phyloP scores from a whole-genome alignment of 2,113 vertebrate species.

The Caloenas nicobarica region DNA sequence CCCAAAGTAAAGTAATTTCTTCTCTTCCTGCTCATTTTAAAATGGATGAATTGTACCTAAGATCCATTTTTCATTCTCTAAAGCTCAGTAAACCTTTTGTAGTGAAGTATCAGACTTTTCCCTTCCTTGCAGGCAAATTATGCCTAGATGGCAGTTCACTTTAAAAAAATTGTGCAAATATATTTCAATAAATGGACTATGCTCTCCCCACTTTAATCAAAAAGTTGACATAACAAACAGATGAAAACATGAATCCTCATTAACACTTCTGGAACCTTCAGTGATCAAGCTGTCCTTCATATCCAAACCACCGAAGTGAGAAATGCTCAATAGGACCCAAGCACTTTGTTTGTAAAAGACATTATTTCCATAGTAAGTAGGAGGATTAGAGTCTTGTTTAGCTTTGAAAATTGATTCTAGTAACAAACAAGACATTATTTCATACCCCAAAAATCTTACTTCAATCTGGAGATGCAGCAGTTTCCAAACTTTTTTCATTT shows the following conservation, averaged over 20 bases:
- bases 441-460: background rate
- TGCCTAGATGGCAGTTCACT: background rate
- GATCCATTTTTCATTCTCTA: background rate
- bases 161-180: background rate
- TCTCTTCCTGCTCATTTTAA: background rate
- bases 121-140: background rate
- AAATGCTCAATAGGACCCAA: background rate
- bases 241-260: background rate
- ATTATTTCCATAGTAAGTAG: background rate
- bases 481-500: background rate
- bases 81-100: background rate
- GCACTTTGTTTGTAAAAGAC: background rate
- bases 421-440: background rate
- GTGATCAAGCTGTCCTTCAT: background rate
- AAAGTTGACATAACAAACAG: background rate
- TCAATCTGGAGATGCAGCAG: background rate
- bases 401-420: slow-evolving; percentile 1
- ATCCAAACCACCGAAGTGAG: background rate
- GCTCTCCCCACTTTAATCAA: background rate
- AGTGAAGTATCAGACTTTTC: background rate
- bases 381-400: slow-evolving; percentile 8
- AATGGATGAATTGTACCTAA: background rate
- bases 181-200: background rate
- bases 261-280: background rate
- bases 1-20: background rate